These are phyloP conservation scores for Pachymerium ferrugineum DNA, from an alignment of 2,888 invertebrate species.

Conservation along the genomic window DNA sequence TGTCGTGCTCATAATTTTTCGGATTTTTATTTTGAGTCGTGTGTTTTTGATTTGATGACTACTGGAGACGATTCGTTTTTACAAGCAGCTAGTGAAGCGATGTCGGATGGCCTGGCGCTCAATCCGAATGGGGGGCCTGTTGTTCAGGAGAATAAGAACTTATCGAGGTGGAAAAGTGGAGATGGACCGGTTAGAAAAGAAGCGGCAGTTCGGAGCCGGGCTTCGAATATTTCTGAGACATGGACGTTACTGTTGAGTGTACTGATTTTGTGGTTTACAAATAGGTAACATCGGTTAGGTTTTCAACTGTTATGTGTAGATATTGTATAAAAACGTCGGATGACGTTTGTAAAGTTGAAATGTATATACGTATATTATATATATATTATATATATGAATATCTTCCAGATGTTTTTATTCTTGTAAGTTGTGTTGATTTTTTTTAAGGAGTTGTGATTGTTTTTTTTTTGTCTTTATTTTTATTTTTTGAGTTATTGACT, in stretches of 20 bases:
- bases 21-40: constrained; percentile 56
- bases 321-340: background rate
- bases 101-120: constrained; percentile 43
- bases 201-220: background rate
- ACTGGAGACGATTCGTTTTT: constrained; percentile 51
- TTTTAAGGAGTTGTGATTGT: no score
- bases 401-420: no score
- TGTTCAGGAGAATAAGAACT: background rate
- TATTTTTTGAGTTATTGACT: no score
- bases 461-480: no score
- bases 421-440: no score
- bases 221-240: background rate
- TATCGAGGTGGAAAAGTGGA: background rate
- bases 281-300: background rate
- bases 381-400: no score
- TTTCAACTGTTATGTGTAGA: background rate
- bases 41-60: constrained; percentile 56
- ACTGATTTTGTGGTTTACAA: background rate
- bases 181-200: background rate
- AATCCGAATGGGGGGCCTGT: background rate
- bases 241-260: background rate
- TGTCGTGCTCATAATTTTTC: constrained; percentile 49
- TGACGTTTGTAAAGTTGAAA: no score
- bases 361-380: no score
- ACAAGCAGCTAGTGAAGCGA: constrained; percentile 50